Conservation (phyloP, 2,113 vertebrate genomes). For the Brachyhypopomus occidentalis region DNA sequence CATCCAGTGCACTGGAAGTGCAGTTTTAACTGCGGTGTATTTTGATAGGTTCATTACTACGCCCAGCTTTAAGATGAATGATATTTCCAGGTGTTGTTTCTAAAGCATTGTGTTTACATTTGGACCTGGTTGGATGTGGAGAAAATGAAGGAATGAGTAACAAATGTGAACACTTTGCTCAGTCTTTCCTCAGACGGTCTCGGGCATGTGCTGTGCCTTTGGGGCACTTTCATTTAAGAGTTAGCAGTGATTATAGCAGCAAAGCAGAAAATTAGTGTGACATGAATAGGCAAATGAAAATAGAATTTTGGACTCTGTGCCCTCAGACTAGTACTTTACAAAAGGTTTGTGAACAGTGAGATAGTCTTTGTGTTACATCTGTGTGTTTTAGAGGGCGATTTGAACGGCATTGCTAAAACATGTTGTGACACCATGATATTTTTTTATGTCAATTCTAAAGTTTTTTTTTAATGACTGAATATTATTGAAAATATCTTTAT, state of each 20-base stretch:
- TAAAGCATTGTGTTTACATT: not conserved
- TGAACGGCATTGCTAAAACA: not conserved
- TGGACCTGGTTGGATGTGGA: not conserved
- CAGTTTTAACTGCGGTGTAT: not conserved
- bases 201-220: not conserved
- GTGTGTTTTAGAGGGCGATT: not conserved
- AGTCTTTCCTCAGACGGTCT: not conserved
- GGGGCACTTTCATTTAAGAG: not conserved
- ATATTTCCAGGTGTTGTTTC: not conserved
- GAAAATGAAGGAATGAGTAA: not conserved
- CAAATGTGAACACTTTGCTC: not conserved
- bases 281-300: not conserved
- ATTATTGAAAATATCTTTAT: too few relatives aligned
- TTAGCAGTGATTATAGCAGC: not conserved
- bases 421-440: not conserved
- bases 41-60: not conserved
- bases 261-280: not conserved
- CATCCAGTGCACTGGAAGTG: constrained; percentile 13
- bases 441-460: not conserved
- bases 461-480: not conserved
- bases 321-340: not conserved
- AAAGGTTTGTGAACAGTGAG: not conserved
- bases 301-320: not conserved
- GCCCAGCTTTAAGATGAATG: not conserved
- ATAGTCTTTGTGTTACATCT: not conserved